Conservation (phyloP, 2,888 invertebrate species). For the Brachypterus glaber region DNA sequence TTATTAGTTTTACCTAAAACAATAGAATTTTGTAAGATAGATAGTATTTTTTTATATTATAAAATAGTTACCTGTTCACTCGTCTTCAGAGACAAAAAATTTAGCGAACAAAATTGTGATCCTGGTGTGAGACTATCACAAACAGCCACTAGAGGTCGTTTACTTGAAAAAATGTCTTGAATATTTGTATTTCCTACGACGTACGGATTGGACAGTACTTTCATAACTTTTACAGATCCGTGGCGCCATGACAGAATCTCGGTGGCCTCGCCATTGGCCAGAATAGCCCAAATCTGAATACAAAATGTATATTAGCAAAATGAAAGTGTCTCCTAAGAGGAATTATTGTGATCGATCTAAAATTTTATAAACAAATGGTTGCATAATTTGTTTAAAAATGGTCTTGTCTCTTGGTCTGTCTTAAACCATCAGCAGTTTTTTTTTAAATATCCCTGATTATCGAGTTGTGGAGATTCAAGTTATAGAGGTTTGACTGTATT, state of each 20-base stretch:
- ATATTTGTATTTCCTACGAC: slow-evolving; percentile 39
- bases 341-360: slow-evolving; percentile 2
- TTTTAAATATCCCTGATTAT: not conserved
- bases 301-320: slow-evolving; percentile 8
- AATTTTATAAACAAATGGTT: not conserved
- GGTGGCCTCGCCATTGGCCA: slow-evolving; percentile 84
- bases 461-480: too few relatives aligned
- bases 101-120: slow-evolving; percentile 68
- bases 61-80: slow-evolving; percentile 56
- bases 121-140: slow-evolving; percentile 78
- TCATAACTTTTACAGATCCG: slow-evolving; percentile 72
- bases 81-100: slow-evolving; percentile 74
- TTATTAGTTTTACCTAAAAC: slow-evolving; percentile 71
- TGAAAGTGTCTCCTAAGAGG: slow-evolving; percentile 5
- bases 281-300: slow-evolving; percentile 71
- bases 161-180: slow-evolving; percentile 63
- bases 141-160: slow-evolving; percentile 81
- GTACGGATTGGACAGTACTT: slow-evolving; percentile 73
- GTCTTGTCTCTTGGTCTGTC: too few relatives aligned
- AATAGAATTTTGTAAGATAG: slow-evolving; percentile 10
- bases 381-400: not conserved
- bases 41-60: slow-evolving; percentile 2
- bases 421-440: too few relatives aligned
- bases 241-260: slow-evolving; percentile 93
- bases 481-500: too few relatives aligned